Evolutionary conservation across 64 coral and sea anemone genomes (phyloP).

Genomic region (Astreopora myriophthalma): DNA sequence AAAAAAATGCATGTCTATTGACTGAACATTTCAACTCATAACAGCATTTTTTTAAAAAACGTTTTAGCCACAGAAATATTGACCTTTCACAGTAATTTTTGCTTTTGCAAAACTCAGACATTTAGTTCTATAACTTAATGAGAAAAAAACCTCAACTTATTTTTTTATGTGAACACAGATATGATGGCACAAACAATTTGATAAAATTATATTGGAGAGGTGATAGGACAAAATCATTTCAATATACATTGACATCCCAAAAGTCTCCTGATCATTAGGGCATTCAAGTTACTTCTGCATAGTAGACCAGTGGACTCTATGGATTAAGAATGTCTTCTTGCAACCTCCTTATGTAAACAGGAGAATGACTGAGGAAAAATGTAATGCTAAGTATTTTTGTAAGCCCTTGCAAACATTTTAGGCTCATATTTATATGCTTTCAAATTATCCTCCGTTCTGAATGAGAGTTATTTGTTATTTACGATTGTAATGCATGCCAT

Average conservation of each 20-base stretch:
- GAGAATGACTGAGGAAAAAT: too few relatives aligned
- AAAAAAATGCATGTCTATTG: too few relatives aligned
- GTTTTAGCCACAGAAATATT: neutral
- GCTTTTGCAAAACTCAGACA: neutral
- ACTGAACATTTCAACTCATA: too few relatives aligned
- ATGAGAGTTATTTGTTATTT: neutral
- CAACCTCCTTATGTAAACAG: too few relatives aligned
- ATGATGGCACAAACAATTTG: neutral
- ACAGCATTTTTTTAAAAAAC: neutral
- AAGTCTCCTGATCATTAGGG: neutral
- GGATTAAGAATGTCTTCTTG: too few relatives aligned
- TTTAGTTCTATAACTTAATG: neutral
- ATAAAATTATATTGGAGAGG: neutral
- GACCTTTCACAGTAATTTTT: neutral
- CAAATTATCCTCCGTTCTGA: too few relatives aligned
- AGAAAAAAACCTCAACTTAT: neutral
- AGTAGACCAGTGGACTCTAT: too few relatives aligned
- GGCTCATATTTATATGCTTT: too few relatives aligned
- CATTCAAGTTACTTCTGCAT: too few relatives aligned
- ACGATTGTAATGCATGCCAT: neutral
- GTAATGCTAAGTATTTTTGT: too few relatives aligned
- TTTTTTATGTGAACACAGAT: neutral
- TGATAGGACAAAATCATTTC: neutral
- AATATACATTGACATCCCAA: neutral
- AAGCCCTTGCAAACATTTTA: too few relatives aligned